phyloP scores from a whole-genome alignment of 2,797 vertebrate genomes.

The Meda fulgida region DNA sequence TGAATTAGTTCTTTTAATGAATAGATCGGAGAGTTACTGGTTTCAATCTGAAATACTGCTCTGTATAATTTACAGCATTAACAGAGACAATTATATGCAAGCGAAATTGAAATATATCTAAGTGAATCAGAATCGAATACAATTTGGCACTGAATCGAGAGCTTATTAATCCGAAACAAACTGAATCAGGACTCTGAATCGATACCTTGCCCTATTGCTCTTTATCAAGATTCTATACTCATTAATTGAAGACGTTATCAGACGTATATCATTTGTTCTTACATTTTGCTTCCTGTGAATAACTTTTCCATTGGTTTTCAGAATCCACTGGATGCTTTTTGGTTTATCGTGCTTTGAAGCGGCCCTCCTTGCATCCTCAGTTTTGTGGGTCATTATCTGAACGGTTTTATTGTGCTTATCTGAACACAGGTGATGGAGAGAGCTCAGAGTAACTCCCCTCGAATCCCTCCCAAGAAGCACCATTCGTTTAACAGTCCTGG shows the following conservation, averaged over 20 bases:
- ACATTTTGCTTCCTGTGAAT: not conserved
- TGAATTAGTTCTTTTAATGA: not conserved
- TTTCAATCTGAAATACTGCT: not conserved
- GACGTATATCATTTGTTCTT: not conserved
- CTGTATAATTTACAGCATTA: not conserved
- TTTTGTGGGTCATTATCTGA: slow-evolving; percentile 17
- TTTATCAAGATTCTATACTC: not conserved
- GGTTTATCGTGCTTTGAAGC: not conserved
- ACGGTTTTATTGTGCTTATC: slow-evolving; percentile 37
- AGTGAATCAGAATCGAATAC: not conserved
- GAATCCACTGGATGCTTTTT: slow-evolving; percentile 12
- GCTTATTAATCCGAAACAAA: not conserved
- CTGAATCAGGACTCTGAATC: not conserved
- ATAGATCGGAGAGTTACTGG: not conserved
- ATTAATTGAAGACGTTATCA: not conserved
- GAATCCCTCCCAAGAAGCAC: slow-evolving; percentile 79
- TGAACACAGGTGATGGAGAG: slow-evolving; percentile 77
- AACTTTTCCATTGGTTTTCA: slow-evolving; percentile 9
- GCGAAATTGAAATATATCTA: not conserved
- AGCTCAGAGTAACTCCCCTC: slow-evolving; percentile 82
- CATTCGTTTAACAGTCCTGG: slow-evolving; percentile 71
- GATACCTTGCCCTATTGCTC: not conserved
- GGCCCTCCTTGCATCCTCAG: not conserved
- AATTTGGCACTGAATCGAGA: not conserved
- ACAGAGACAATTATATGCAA: not conserved